Base-by-base conservation (phyloP, 2,888 invertebrate species). In the Synergus japonicus region DNA sequence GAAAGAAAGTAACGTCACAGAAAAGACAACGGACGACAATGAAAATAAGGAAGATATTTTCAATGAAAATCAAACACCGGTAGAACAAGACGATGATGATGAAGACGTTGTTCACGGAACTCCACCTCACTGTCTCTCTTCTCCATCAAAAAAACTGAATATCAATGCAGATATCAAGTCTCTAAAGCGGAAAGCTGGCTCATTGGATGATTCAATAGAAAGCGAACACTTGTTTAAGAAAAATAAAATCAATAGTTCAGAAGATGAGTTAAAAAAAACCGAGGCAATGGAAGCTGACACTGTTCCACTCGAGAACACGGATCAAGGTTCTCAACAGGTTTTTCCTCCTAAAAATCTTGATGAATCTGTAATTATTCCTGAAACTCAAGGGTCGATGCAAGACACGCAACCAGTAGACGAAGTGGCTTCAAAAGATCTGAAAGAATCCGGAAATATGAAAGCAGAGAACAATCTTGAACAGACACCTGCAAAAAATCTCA, bases 51-150 rank as follows among this genome's bases (percentile, higher is more conserved):
- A 58, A 10, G 77, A 22, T 4, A 58, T 18, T 54, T 60, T 60
- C 4, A 69, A 66, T 37, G 54, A 67, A 12, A 18, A 73, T n/a
- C 49, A 73, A 54, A 49, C 54, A 73, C 15, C 54, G 15, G n/a
- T 2, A 41, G 73, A 49, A 10, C 73, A 29, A 29, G 29, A 18
- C 7, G 67, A 66, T 13, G 78, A 67, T 8, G 82, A 82, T 44
- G 82, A 80, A 7, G 82, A 82, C 5, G 41, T 79, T n/a, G 79
- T 82, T 18, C 78, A 66, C 13, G 82, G 82, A 12, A 82, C 78
- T 29, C 81, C 81, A 15, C 81, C 79, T n/a, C 65, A 64, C 7
- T 41, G 18, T 63, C 60, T 44, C 12, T 60, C 37, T 18, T 43
- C 63, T 13, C 63, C 63, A 44, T 76, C 60, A 13, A 76, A 76